Evolutionary conservation across 2,888 invertebrate species (phyloP).

Genomic region (Drepanosiphum platanoidis): DNA sequence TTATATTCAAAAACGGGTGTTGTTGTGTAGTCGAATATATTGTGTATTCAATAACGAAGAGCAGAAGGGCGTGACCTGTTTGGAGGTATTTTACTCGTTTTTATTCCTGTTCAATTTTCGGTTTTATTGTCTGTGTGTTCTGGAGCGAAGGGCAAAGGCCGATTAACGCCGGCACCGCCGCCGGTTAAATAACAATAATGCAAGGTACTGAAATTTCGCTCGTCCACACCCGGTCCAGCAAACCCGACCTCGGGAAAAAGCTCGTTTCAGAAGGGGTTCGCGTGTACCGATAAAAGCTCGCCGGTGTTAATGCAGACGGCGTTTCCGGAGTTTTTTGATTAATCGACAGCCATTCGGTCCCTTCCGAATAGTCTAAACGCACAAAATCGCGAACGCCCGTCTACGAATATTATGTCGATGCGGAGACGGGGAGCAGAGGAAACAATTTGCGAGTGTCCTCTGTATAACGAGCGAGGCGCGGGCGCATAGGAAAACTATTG

Average conservation of each 20-base stretch:
- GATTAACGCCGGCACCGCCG: conserved; percentile 38
- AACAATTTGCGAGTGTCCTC: background rate
- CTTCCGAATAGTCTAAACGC: background rate
- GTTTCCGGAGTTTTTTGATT: conserved; percentile 53
- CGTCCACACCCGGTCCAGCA: background rate
- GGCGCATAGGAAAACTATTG: background rate
- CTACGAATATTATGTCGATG: background rate
- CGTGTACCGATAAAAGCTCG: conserved; percentile 48
- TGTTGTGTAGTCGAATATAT: background rate
- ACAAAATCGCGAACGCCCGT: background rate
- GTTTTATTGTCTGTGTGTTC: conserved; percentile 43
- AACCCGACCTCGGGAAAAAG: conserved; percentile 20
- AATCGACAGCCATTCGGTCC: conserved; percentile 39
- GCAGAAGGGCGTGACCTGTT: conserved; percentile 23
- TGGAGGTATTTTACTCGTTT: conserved; percentile 21
- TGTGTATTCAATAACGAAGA: background rate
- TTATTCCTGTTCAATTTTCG: conserved; percentile 38
- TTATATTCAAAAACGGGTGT: background rate
- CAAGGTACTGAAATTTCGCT: conserved; percentile 23
- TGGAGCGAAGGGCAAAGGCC: conserved; percentile 26
- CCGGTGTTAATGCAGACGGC: conserved; percentile 41
- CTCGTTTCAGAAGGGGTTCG: conserved; percentile 39
- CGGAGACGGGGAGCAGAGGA: too few relatives aligned
- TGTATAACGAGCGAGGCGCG: background rate
- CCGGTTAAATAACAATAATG: conserved; percentile 49